Percentiles rank a stretch among this genome's conserved stretches.
phyloP scores from a whole-genome alignment of 2,888 invertebrate genomes.

The Lymantria dispar region DNA sequence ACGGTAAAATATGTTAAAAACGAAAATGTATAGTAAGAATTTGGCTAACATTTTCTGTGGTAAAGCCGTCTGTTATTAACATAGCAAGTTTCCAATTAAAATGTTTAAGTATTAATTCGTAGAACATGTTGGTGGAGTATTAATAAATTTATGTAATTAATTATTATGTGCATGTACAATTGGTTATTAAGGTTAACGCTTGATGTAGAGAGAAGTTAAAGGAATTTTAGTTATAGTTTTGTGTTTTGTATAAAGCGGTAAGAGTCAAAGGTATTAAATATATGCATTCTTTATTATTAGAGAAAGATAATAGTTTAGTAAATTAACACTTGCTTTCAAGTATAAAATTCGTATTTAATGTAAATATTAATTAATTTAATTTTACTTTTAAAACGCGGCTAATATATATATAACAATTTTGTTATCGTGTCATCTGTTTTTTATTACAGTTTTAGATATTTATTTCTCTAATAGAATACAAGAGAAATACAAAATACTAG shows the following conservation, averaged over 20 bases:
- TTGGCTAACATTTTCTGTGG: slow-evolving; percentile 35
- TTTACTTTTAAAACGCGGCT: no score
- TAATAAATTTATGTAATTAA: slow-evolving; percentile 35
- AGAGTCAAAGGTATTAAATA: slow-evolving; percentile 13
- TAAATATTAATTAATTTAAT: not conserved
- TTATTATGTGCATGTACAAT: slow-evolving; percentile 28
- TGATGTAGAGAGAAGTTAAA: slow-evolving; percentile 12
- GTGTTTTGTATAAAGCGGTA: not conserved
- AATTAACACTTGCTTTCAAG: slow-evolving; percentile 34
- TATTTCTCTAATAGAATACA: no score
- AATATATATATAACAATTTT: no score
- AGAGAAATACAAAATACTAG: no score
- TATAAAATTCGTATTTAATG: slow-evolving; percentile 21
- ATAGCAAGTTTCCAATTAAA: slow-evolving; percentile 37
- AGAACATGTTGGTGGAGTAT: slow-evolving; percentile 23
- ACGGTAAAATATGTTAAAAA: slow-evolving; percentile 30
- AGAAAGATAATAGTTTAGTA: slow-evolving; percentile 15
- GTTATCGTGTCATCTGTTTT: no score
- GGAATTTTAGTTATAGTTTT: slow-evolving; percentile 19
- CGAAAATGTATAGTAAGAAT: slow-evolving; percentile 32
- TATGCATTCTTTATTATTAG: slow-evolving; percentile 13
- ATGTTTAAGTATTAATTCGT: slow-evolving; percentile 28
- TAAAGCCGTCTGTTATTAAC: slow-evolving; percentile 35
- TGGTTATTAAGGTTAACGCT: slow-evolving; percentile 18
- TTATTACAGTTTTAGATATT: no score